Evolutionary conservation across 2,113 vertebrate species (phyloP), one percentile per base, ranked within the genome.

Genomic region (Oryctolagus cuniculus): DNA sequence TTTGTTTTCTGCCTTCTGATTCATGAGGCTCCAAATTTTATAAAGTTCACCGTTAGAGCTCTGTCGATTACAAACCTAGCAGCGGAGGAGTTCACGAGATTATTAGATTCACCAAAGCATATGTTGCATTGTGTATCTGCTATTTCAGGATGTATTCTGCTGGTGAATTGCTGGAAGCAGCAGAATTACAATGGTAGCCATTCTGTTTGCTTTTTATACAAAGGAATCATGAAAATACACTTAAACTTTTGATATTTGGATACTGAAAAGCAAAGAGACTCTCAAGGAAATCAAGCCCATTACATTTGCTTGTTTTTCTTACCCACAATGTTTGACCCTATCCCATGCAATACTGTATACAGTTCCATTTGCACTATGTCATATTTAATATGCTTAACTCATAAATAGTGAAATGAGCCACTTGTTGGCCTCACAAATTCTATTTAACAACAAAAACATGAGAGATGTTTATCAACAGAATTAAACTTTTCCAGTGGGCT

Each of bases 41-140:
- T 81, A 79, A 96, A 94, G 93, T 95, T 98, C 91, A 94, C 86
- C 17, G 11, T 81, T 95, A 88, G 81, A 94, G 90, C 90, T 90
- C 84, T 63, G 85, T 22, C 61, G 90, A 96, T 96, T 88, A 95
- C 84, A 89, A 96, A 80, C 92, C 96, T 78, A 94, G 58, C 53
- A 96, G 85, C 5, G 44, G 95, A 96, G 74, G 78, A 95, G 92
- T 92, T 96, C 87, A 64, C 0, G 16, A 96, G 64, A 96, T 96
- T 97, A 95, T 85, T 85, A 91, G 89, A 98, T 97, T 96, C 61
- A 2, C 93, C 96, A 94, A 96, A 95, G 97, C 29, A 94, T 87
- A 91, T 31, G 58, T 36, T 86, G 63, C 89, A 85, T 89, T 94
- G 92, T 93, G 9, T n/a, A 66, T 94, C 92, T 94, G 83, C 91